Base-by-base conservation (phyloP, 1,140 invertebrate species). In the Cephus cinctus region DNA sequence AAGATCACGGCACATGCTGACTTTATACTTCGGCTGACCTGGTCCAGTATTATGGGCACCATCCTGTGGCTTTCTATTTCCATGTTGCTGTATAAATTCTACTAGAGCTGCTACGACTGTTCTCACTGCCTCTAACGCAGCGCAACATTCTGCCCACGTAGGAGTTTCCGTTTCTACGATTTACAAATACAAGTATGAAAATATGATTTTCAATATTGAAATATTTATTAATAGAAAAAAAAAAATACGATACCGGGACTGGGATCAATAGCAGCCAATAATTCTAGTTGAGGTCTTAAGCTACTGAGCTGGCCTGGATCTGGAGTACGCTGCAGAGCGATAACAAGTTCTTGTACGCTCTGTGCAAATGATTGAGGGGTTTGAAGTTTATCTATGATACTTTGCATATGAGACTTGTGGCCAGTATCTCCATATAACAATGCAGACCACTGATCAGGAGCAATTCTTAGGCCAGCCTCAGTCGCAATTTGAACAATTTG, bases 381-480 rank as follows among this genome's bases (percentile, higher is more conserved):
- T 77, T 96, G 93, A 21, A 96, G 73, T 78, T 96, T 92, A 59
- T 92, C 88, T 61, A 98, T 97, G 47, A 98, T 98, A 61, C 93
- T 96, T 75, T 99, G 96, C 96, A 99, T 98, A 67, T 98, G 94
- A 14, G 94, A 96, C 71, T 98, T 98, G 65, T 98, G 96, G 12
- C 84, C 82, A 0, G 88, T 88, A 69, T 99, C 96, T 1, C 96
- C 96, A 70, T 98, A 99, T 1, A 99, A 73, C 22, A 99, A 71
- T 5, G 94, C 92, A 5, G 94, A 96, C 97, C 96, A 99, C 67
- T 98, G 96, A 67, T 99, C 97, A 0, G 97, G 96, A 0, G 95
- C 94, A 47, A 99, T 98, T 25, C 96, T 80, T 4, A 99, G 77
- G 8, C 96, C 96, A 12, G 95, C 94, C 77, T 99, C 97, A 0